A percentile compares a stretch with the other conserved stretches of the same genome.
phyloP scores from a whole-genome alignment of 2,888 invertebrate species.

The Trachelus troglodyta region DNA sequence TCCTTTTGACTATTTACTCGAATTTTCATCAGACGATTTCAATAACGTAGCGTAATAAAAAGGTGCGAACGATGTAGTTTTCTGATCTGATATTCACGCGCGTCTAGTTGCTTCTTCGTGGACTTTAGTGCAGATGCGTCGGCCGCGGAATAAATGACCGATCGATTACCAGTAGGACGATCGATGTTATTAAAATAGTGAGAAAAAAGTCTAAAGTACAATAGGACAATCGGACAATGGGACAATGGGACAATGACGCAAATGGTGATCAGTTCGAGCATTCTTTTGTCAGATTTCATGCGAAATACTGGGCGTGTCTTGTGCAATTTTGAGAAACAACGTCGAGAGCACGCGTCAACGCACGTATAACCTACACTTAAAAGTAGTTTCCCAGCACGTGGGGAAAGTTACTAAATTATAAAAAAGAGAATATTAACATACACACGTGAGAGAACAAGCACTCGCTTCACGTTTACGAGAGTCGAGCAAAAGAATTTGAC shows the following conservation, averaged over 20 bases:
- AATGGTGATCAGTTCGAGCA: not conserved
- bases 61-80: not conserved
- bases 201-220: not conserved
- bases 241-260: not conserved
- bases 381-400: not conserved
- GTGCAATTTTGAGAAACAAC: not conserved
- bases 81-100: not conserved
- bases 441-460: not conserved
- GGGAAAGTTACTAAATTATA: not conserved
- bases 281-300: not conserved
- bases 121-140: no score
- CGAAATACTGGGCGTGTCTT: not conserved
- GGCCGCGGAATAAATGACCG: no score
- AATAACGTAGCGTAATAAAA: not conserved
- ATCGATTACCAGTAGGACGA: not conserved
- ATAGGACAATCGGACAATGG: not conserved
- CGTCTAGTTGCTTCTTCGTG: no score
- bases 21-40: not conserved
- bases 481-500: not conserved
- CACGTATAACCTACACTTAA: not conserved
- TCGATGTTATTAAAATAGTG: not conserved
- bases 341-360: not conserved
- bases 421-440: not conserved
- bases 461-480: not conserved
- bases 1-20: no score